Base-by-base conservation (phyloP, 2,113 vertebrate genomes). In the Nerophis ophidion region DNA sequence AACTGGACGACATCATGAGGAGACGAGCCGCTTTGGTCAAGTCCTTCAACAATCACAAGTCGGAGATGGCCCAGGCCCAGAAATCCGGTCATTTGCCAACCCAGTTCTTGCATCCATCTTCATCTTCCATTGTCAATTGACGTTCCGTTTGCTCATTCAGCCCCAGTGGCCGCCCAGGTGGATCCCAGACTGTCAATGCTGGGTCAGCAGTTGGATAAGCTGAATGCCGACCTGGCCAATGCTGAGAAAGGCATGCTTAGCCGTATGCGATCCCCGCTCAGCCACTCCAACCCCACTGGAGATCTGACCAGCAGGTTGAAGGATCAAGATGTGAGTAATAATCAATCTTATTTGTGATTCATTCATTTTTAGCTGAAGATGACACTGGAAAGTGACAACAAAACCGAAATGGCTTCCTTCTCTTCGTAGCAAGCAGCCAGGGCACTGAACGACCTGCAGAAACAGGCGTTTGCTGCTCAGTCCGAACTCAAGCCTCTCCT, bases 1-100 rank as follows among this genome's bases (percentile, higher is more conserved):
- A 97, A 3, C 76, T 98, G 63, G 87, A 79, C 26, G 70, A 81
- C 0, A 71, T 94, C 80, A 97, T 94, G 81, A 95, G 91, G 85
- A 94, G 82, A 65, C 72, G 92, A 79, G 83, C 82, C 1, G 65
- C 75, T 0, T 79, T 88, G 57, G 88, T 82, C 61, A 86, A 77
- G 36, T 69, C 56, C 1, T 78, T 95, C 76, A 93, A 91, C 71
- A 87, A 77, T 49, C 70, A 87, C 70, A 82, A 83, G 68, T 11
- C 86, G 51, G 68, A 93, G 59, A 17, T 74, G 70, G 1, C 47
- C 60, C n/a, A 70, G 55, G 3, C 77, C 71, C 68, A 82, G 60
- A 61, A 88, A 86, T 66, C 87, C 89, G 81, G 93, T 91, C 9
- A 62, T 42, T 68, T 14, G 65, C 56, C 40, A 46, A 51, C 59